Conservation (phyloP, 2,888 invertebrate species). For the Cartodere bifasciata region DNA sequence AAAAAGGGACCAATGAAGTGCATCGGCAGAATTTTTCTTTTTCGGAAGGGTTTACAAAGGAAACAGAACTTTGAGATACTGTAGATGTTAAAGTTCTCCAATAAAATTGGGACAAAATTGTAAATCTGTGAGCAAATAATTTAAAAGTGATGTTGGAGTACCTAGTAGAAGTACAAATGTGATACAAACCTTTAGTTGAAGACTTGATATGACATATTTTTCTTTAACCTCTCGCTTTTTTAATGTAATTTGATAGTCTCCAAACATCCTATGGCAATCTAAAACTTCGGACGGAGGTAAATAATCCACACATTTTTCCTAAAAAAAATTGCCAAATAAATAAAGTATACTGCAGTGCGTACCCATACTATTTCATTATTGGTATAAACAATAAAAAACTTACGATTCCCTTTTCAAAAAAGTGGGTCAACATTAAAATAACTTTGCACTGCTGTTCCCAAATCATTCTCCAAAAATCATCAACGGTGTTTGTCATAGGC, state of each 20-base stretch:
- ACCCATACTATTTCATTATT: background rate
- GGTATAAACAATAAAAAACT: slow-evolving; percentile 24
- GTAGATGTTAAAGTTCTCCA: too few species aligned
- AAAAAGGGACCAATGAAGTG: too few species aligned
- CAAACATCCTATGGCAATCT: slow-evolving; percentile 76
- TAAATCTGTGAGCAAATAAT: too few species aligned
- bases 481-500: slow-evolving; percentile 69
- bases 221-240: slow-evolving; percentile 83
- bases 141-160: too few species aligned
- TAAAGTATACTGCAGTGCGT: background rate
- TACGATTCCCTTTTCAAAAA: slow-evolving; percentile 79
- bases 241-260: slow-evolving; percentile 77
- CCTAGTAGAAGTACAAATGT: background rate
- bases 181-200: slow-evolving; percentile 57
- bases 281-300: slow-evolving; percentile 84
- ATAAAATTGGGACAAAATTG: too few species aligned
- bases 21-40: too few species aligned
- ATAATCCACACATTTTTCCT: slow-evolving; percentile 86
- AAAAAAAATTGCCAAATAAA: slow-evolving; percentile 22
- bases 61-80: too few species aligned
- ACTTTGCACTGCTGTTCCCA: slow-evolving; percentile 89
- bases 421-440: slow-evolving; percentile 81
- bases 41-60: too few species aligned
- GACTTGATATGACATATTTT: slow-evolving; percentile 77
- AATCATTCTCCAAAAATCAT: slow-evolving; percentile 92